phyloP scores from a whole-genome alignment of 2,113 vertebrate species.

The Sakesphorus luctuosus region DNA sequence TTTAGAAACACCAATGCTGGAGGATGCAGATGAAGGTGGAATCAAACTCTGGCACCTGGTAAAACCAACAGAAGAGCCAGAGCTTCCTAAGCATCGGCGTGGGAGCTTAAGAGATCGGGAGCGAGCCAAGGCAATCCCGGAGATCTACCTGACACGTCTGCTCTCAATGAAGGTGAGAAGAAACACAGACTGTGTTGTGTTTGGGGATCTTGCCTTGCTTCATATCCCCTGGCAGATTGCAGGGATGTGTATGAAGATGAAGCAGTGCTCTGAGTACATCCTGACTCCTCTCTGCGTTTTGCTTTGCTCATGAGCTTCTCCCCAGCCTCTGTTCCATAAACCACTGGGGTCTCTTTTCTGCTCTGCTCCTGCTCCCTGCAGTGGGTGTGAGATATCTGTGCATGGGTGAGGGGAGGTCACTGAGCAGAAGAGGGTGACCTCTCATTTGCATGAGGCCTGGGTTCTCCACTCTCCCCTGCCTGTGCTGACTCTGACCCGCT shows the following conservation, averaged over 20 bases:
- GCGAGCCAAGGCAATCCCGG: constrained; percentile 94
- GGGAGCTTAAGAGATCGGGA: constrained; percentile 93
- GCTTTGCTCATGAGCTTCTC: not conserved
- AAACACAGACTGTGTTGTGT: not conserved
- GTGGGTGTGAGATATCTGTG: not conserved
- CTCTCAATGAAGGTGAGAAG: constrained; percentile 94
- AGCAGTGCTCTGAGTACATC: not conserved
- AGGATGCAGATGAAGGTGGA: constrained; percentile 97
- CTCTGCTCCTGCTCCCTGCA: not conserved
- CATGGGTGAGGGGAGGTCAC: not conserved
- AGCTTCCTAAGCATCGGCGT: constrained; percentile 91
- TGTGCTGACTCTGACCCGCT: not conserved
- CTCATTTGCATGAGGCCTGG: not conserved
- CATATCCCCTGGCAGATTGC: not conserved
- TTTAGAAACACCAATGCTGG: constrained; percentile 96
- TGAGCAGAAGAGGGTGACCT: not conserved
- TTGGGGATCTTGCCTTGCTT: not conserved
- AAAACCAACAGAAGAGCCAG: constrained; percentile 94
- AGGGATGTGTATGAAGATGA: not conserved
- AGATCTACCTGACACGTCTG: constrained; percentile 98
- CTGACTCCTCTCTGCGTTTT: rapidly evolving
- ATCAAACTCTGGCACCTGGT: constrained; percentile 96
- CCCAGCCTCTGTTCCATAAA: not conserved
- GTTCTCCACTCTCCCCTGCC: not conserved
- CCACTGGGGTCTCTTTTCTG: not conserved